A percentile compares a stretch with the other conserved stretches of the same genome.
These are phyloP conservation scores for Euthynnus affinis DNA, from an alignment of 2,797 vertebrate genomes.

Conservation along the genomic window DNA sequence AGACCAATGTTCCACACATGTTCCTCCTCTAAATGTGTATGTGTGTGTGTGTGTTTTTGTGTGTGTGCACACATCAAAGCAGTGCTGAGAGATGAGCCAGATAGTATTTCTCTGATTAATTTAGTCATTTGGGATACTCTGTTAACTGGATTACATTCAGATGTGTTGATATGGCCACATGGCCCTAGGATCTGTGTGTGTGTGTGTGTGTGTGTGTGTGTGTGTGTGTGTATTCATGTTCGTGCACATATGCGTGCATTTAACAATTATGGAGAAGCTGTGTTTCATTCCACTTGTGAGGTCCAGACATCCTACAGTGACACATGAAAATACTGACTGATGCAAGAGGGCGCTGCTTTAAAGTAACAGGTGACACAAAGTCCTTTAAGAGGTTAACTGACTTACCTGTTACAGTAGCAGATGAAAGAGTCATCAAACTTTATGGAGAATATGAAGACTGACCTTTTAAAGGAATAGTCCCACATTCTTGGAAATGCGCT, in stretches of 20 bases:
- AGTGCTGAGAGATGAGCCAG: slow-evolving; percentile 78
- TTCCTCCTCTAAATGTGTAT: slow-evolving; percentile 65
- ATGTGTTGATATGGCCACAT: slow-evolving; percentile 84
- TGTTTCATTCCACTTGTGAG: slow-evolving; percentile 78
- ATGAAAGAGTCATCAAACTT: not conserved
- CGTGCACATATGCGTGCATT: slow-evolving; percentile 47
- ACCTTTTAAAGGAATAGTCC: not conserved
- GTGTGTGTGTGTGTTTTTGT: slow-evolving; percentile 42
- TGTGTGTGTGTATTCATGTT: slow-evolving; percentile 50
- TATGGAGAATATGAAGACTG: too few species aligned
- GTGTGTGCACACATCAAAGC: slow-evolving; percentile 91
- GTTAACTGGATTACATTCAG: slow-evolving; percentile 87
- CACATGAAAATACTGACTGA: slow-evolving; percentile 29
- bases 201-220: slow-evolving; percentile 55
- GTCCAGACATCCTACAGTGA: slow-evolving; percentile 58
- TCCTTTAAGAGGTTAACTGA: slow-evolving; percentile 15
- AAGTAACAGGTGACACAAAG: not conserved
- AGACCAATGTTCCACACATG: slow-evolving; percentile 91
- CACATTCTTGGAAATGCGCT: too few species aligned
- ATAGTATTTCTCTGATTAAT: slow-evolving; percentile 87
- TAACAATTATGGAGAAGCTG: slow-evolving; percentile 62
- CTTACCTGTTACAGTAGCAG: slow-evolving; percentile 10
- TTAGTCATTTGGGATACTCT: slow-evolving; percentile 87
- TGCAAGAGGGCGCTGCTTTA: slow-evolving; percentile 18
- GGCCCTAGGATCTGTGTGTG: slow-evolving; percentile 75